Base-by-base conservation (phyloP, 92 coral and sea anemone species). In the Epizoanthus rinbou region DNA sequence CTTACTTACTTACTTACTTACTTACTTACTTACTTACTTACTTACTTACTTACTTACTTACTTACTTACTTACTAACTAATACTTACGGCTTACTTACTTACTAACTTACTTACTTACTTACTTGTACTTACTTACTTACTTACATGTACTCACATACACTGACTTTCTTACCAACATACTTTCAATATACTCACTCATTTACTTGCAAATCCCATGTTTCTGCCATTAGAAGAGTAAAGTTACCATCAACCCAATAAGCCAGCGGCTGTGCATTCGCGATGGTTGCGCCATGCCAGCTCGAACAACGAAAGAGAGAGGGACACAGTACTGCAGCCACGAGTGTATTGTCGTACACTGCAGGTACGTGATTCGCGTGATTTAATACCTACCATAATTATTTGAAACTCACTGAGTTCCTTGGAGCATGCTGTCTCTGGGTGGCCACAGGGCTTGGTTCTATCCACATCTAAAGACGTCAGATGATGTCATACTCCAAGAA, bases 301-400 rank as follows among this genome's bases (percentile, higher is more conserved):
- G 95, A n/a, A 94, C 99, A 17, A 94, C 99, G 3, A 96, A 96
- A 74, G 98, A 94, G 25, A 91, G 99, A 66, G 99, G 99, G 72
- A 96, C 98, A 6, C 95, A 90, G 85, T 96, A 91, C 84, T 96
- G 99, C 62, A 96, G 99, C 74, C 91, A 96, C 84, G 99, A 96
- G 39, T 96, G 99, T 57, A 86, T 92, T 33, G 94, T 96, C 85
- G 78, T 81, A 50, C 98, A 96, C 83, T 96, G 99, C 92, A 94
- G 94, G 99, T 96, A 43, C 54, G 85, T 84, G 19, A 17, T 69
- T 31, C 15, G 3, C 53, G 8, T n/a, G 1, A 17, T n/a, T n/a
- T n/a, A n/a, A n/a, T n/a, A n/a, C n/a, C n/a, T n/a, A n/a, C n/a
- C n/a, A n/a, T n/a, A n/a, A n/a, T n/a, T n/a, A n/a, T n/a, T n/a